phyloP scores from a whole-genome alignment of 2,888 invertebrate species.

The Sarcophaga rosellei region DNA sequence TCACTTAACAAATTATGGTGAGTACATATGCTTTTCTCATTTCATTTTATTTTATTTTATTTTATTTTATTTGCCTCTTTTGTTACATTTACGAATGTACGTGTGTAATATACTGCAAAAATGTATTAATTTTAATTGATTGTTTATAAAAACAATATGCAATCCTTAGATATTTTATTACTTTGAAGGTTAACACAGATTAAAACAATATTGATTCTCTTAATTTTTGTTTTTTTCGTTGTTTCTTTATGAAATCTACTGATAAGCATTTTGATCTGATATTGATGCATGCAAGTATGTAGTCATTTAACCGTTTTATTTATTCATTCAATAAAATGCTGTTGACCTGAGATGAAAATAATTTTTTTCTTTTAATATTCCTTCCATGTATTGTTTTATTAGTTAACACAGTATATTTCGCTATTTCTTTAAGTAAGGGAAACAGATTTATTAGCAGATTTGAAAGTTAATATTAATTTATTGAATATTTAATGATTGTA shows the following conservation, averaged over 20 bases:
- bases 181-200: not conserved
- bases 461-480: too few species aligned
- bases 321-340: conserved; percentile 53
- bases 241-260: not conserved
- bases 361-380: not conserved
- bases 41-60: too few species aligned
- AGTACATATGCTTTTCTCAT: conserved; percentile 55
- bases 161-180: not conserved
- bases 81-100: not conserved
- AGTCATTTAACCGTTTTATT: conserved; percentile 20
- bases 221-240: not conserved
- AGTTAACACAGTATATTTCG: too few species aligned
- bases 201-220: not conserved
- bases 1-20: conserved; percentile 87
- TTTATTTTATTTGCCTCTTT: not conserved
- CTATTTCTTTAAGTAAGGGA: too few species aligned
- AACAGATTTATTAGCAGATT: too few species aligned
- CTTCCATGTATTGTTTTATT: too few species aligned
- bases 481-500: too few species aligned
- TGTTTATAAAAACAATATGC: not conserved
- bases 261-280: conserved; percentile 38
- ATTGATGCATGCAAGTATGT: conserved; percentile 26
- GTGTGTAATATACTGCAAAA: not conserved
- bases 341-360: conserved; percentile 43
- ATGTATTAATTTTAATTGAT: not conserved